Percentiles rank a stretch among this genome's conserved stretches.
Conservation (phyloP, 92 coral and sea anemone genomes). For the Bergia puertoricense region DNA sequence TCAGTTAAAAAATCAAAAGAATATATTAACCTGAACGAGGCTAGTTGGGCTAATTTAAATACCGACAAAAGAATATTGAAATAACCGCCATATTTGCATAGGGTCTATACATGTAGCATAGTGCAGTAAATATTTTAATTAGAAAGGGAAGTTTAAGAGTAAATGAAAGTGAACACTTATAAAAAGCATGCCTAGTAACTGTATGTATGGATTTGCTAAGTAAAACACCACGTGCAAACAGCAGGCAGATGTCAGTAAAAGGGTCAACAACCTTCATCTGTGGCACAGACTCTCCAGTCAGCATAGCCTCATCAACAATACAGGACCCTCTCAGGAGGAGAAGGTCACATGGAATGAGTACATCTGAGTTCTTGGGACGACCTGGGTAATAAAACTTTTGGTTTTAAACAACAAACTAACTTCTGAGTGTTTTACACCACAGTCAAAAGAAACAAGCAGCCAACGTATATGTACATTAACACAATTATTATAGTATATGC, state of each 20-base stretch:
- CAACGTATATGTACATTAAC: too few species aligned
- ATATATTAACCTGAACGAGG: too few species aligned
- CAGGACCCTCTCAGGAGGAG: constrained; percentile 93
- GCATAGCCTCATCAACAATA: constrained; percentile 99
- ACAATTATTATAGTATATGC: too few species aligned
- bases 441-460: neutral
- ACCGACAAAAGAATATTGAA: too few species aligned
- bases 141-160: too few species aligned
- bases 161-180: too few species aligned
- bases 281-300: constrained; percentile 99
- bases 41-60: too few species aligned
- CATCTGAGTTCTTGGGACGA: constrained; percentile 88
- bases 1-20: too few species aligned
- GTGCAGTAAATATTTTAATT: too few species aligned
- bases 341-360: constrained; percentile 93
- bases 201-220: neutral
- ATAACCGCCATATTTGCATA: too few species aligned
- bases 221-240: neutral
- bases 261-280: constrained; percentile 82
- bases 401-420: neutral
- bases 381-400: constrained; percentile 46
- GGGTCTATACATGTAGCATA: too few species aligned
- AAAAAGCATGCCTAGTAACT: too few species aligned
- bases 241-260: neutral
- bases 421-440: neutral